Base-by-base conservation (phyloP, 2,797 vertebrate genomes). In the Enteromius mattozi region DNA sequence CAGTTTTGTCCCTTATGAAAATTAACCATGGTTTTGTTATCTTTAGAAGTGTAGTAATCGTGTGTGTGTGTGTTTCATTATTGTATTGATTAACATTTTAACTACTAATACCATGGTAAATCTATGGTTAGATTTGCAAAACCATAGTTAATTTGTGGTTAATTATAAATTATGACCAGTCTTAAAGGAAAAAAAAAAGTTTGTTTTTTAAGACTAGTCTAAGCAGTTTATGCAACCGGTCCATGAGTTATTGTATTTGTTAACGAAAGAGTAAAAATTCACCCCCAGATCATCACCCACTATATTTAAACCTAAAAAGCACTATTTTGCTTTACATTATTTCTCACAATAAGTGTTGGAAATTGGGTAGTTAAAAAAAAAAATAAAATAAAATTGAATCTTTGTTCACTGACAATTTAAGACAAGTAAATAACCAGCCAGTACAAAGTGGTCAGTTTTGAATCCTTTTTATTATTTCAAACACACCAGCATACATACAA, bases 381-480 rank as follows among this genome's bases (percentile, higher is more conserved):
- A 14, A 54, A 19, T 17, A 5, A 6, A 14, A 40, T 12, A 59
- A 24, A 59, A 27, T 61, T 2, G 0, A 4, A 24, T 12, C 4
- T 27, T 27, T 27, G 59, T 61, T 14, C 5, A 6, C 24, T 27
- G n/a, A 61, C 59, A 61, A 27, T 51, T 10, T 14, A 12, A 35
- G 49, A n/a, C 30, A 75, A n/a, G 2, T 54, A 2, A 35, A 75
- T 37, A 56, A n/a, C 19, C 19, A 72, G 6, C 4, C 14, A 82
- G 40, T 4, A 72, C 13, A 75, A 4, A 42, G 2, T 10, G 21
- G 5, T 37, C 4, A 51, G 10, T 12, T 76, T 83, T 54, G 14
- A 37, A 68, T 7, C 2, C 4, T 12, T 66, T 83, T 83, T 71
- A 81, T 83, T 83, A 40, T n/a, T 76, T 72, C 3, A 68, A 76